These are phyloP conservation scores for Thyatira batis DNA, from an alignment of 2,888 invertebrate genomes.

Conservation along the genomic window DNA sequence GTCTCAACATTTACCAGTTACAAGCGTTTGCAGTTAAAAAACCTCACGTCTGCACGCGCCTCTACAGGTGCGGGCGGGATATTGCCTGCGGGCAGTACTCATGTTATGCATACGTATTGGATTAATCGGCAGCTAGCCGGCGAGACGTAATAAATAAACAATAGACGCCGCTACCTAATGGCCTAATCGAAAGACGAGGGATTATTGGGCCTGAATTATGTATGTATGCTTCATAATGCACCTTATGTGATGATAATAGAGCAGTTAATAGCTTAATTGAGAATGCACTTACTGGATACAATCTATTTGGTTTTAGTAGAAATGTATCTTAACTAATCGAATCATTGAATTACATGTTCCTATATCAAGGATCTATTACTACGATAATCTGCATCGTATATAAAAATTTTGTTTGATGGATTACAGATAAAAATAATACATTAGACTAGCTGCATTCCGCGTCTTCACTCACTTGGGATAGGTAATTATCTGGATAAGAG, in stretches of 20 bases:
- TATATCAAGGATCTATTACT: too few relatives aligned
- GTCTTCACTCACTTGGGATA: too few relatives aligned
- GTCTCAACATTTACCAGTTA: too few relatives aligned
- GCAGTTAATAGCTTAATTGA: neutral
- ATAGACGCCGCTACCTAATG: neutral
- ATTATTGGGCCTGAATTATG: neutral
- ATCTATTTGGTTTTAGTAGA: too few relatives aligned
- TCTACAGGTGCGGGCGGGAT: constrained; percentile 19
- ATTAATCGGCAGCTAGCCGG: constrained; percentile 31
- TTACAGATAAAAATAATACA: too few relatives aligned
- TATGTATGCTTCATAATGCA: neutral
- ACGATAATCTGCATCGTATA: too few relatives aligned
- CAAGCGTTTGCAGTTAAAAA: neutral
- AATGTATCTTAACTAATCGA: too few relatives aligned
- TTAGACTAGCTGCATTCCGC: too few relatives aligned
- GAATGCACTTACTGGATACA: neutral
- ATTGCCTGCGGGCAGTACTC: constrained; percentile 33
- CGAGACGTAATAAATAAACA: constrained; percentile 4
- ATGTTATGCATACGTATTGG: constrained; percentile 38
- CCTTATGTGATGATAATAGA: neutral
- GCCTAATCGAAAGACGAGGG: neutral
- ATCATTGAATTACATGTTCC: too few relatives aligned
- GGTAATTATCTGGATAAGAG: too few relatives aligned
- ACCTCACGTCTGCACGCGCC: neutral
- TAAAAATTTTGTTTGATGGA: too few relatives aligned